A percentile compares a stretch with the other conserved stretches of the same genome.
These are phyloP conservation scores for Sebastiscus tertius DNA, from an alignment of 2,797 vertebrate genomes.

Conservation along the genomic window DNA sequence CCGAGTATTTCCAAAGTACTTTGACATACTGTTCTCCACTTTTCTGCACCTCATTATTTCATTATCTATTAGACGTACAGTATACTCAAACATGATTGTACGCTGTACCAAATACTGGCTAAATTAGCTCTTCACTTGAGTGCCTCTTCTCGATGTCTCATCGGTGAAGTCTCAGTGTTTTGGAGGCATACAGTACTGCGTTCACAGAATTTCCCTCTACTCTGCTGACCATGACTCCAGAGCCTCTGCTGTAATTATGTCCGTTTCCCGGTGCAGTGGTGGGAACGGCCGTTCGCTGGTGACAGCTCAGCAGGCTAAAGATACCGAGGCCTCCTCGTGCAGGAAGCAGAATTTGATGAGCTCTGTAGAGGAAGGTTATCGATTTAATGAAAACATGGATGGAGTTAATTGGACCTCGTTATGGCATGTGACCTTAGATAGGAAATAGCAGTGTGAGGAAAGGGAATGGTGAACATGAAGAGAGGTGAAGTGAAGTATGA, in stretches of 20 bases:
- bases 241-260: conserved; percentile 45
- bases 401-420: conserved; percentile 69
- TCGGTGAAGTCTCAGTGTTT: background rate
- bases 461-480: conserved; percentile 1
- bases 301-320: conserved; percentile 22
- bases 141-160: background rate
- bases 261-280: conserved; percentile 9
- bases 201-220: background rate
- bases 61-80: background rate
- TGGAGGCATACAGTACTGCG: background rate
- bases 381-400: conserved; percentile 69
- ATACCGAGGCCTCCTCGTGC: conserved; percentile 12
- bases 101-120: background rate
- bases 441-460: conserved; percentile 7
- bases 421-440: conserved; percentile 44
- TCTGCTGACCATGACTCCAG: conserved; percentile 31
- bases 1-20: background rate
- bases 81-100: too few species aligned
- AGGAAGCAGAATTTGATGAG: conserved; percentile 61
- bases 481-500: background rate
- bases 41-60: background rate
- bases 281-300: conserved; percentile 1
- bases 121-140: background rate
- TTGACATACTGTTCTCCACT: background rate
- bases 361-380: conserved; percentile 63